A percentile compares a stretch with the other conserved stretches of the same genome.
phyloP scores from a whole-genome alignment of 2,888 invertebrate species.

The Agrochola macilenta region DNA sequence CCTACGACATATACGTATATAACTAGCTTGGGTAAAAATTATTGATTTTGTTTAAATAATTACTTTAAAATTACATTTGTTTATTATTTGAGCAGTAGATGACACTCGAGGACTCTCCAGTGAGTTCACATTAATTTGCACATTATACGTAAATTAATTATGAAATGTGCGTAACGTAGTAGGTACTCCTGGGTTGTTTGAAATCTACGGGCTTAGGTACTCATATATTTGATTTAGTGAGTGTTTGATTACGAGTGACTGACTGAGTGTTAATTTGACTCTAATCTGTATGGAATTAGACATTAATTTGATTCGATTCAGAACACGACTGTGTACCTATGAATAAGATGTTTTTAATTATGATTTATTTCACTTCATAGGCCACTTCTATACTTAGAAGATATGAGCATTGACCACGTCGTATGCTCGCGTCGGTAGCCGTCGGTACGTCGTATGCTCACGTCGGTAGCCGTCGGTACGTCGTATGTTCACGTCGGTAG shows the following conservation, averaged over 20 bases:
- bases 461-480: no score
- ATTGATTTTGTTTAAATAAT: neutral
- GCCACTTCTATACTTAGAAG: no score
- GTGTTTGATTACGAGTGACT: neutral
- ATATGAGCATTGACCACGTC: no score
- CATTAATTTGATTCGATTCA: neutral
- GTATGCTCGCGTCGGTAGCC: no score
- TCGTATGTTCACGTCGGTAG: no score
- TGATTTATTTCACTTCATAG: no score
- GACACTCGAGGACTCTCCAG: conserved; percentile 9
- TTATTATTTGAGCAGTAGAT: neutral
- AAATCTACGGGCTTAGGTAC: neutral
- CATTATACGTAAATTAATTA: conserved; percentile 6
- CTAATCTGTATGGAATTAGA: neutral
- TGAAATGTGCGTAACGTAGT: neutral
- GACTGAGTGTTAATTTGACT: neutral
- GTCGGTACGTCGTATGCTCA: no score
- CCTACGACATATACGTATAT: no score
- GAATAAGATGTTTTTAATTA: no score
- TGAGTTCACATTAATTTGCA: neutral
- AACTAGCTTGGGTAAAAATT: no score
- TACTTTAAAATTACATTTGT: conserved; percentile 5
- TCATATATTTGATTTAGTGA: neutral
- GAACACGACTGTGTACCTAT: neutral
- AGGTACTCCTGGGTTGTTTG: neutral